Conservation (phyloP, 2,797 vertebrate genomes). For the Chrosomus eos region DNA sequence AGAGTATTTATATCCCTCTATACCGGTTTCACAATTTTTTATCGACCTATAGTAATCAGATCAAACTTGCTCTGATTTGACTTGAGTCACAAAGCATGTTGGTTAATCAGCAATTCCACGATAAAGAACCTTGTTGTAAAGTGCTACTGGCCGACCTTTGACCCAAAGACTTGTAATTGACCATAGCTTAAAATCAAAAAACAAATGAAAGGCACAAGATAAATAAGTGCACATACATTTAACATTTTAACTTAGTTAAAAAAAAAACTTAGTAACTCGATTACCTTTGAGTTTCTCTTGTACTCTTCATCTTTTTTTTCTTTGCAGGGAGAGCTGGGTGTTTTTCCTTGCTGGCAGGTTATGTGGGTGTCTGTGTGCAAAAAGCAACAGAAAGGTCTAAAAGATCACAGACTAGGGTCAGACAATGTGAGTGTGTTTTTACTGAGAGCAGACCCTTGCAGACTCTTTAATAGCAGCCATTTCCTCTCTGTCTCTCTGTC, state of each 20-base stretch:
- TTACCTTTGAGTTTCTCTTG: neutral
- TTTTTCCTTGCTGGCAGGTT: constrained; percentile 15
- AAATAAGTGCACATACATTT: neutral
- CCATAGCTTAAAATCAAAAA: neutral
- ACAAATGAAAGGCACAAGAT: neutral
- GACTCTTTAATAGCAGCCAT: constrained; percentile 62
- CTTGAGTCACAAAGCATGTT: neutral
- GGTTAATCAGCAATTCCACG: neutral
- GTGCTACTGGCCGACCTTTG: neutral
- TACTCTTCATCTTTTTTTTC: neutral
- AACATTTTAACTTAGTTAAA: neutral
- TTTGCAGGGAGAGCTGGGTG: neutral
- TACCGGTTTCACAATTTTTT: too few relatives aligned
- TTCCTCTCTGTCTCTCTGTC: constrained; percentile 57
- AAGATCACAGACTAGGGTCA: constrained; percentile 55
- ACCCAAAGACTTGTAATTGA: neutral
- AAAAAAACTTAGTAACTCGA: too few relatives aligned
- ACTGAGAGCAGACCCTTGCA: constrained; percentile 56
- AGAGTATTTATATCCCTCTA: too few relatives aligned
- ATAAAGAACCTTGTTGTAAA: neutral
- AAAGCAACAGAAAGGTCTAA: constrained; percentile 42
- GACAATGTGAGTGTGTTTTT: constrained; percentile 65
- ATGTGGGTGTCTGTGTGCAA: constrained; percentile 31
- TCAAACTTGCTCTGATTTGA: neutral
- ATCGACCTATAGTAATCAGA: too few relatives aligned